Percentiles rank a stretch among this genome's conserved stretches.
phyloP scores from a whole-genome alignment of 2,888 invertebrate species.

The Plebejus argus region DNA sequence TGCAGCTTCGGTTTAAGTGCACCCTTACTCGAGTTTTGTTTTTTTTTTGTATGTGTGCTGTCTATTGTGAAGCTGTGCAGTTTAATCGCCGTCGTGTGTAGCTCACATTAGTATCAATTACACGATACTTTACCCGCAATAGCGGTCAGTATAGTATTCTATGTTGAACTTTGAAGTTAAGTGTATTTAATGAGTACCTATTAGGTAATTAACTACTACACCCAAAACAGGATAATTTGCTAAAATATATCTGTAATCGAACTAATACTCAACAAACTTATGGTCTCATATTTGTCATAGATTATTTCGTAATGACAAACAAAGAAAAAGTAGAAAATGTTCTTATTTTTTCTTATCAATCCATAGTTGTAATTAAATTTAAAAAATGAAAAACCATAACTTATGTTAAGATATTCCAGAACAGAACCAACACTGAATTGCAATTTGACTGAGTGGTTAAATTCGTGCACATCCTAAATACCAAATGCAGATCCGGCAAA shows the following conservation, averaged over 20 bases:
- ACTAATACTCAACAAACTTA: too few relatives aligned
- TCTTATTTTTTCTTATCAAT: too few relatives aligned
- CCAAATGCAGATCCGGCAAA: slow-evolving; percentile 5
- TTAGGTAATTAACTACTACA: not conserved
- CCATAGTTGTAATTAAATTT: too few relatives aligned
- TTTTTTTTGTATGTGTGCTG: not conserved
- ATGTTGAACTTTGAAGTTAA: not conserved
- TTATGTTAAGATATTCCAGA: too few relatives aligned
- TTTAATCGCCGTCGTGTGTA: not conserved
- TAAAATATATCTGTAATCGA: too few relatives aligned
- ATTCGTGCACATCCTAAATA: not conserved
- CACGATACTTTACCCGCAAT: slow-evolving; percentile 1
- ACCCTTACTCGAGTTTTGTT: too few relatives aligned
- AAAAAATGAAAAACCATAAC: too few relatives aligned
- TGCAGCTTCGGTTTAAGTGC: too few relatives aligned
- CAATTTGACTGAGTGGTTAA: not conserved
- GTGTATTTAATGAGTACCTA: not conserved
- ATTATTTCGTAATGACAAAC: too few relatives aligned
- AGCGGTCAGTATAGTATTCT: not conserved
- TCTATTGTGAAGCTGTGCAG: not conserved
- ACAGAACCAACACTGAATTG: not conserved
- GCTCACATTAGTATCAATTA: not conserved
- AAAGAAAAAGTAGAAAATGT: too few relatives aligned
- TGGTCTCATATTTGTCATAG: too few relatives aligned
- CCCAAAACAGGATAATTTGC: not conserved